Evolutionary conservation across 2,888 invertebrate genomes (phyloP).

Genomic region (Ceramica pisi): DNA sequence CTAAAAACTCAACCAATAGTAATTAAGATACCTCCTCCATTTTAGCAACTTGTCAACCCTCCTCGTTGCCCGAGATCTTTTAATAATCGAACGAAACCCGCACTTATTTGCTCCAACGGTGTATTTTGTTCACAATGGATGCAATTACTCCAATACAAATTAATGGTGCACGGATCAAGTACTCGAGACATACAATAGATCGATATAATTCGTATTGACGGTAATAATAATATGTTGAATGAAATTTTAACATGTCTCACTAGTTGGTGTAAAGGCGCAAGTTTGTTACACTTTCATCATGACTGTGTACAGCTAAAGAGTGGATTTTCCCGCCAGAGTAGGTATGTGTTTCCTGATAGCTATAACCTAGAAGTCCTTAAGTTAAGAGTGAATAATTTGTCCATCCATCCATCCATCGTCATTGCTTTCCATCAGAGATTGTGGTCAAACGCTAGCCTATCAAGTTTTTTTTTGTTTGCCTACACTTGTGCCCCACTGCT

Average conservation of each 20-base stretch:
- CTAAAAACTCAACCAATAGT: not conserved
- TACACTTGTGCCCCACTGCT: too few relatives aligned
- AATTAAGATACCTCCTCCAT: conserved; percentile 46
- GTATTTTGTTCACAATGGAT: conserved; percentile 72
- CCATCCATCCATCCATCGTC: too few relatives aligned
- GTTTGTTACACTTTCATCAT: too few relatives aligned
- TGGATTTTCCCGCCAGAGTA: too few relatives aligned
- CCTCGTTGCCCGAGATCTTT: conserved; percentile 58
- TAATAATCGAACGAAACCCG: conserved; percentile 69
- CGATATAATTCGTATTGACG: conserved; percentile 38
- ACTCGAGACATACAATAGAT: conserved; percentile 56
- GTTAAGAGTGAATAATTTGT: too few relatives aligned
- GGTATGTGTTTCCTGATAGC: too few relatives aligned
- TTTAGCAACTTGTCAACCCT: conserved; percentile 7
- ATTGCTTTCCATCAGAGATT: too few relatives aligned
- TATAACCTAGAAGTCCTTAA: too few relatives aligned
- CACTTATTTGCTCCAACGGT: conserved; percentile 65
- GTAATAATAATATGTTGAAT: not conserved
- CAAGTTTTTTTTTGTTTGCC: too few relatives aligned
- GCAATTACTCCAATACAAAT: conserved; percentile 75
- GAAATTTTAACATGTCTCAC: too few relatives aligned
- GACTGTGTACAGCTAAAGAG: too few relatives aligned
- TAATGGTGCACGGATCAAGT: conserved; percentile 65
- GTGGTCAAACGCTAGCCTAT: too few relatives aligned
- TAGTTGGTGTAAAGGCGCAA: not conserved